Conservation (phyloP, 23 tunicate species). For the Trididemnum miniatum region DNA sequence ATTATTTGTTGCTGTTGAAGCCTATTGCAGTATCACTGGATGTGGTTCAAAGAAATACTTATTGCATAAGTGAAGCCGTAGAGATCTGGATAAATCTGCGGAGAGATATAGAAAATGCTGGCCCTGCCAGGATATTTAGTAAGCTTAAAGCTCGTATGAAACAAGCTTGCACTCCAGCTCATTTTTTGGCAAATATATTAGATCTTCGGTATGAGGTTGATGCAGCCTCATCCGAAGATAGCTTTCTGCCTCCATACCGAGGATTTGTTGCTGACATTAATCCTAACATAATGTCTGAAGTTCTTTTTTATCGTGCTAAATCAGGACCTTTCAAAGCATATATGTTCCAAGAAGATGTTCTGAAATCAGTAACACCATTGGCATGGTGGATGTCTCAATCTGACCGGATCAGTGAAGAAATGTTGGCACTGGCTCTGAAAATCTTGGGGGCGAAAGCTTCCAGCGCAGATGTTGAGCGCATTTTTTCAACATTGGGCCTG, state of each 20-base stretch:
- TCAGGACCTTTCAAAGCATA: constrained; percentile 5
- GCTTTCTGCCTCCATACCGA: too few species aligned
- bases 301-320: neutral
- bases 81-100: neutral
- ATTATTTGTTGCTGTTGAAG: neutral
- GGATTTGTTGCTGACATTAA: neutral
- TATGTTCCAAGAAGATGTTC: neutral
- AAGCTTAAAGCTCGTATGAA: constrained; percentile 5
- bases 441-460: constrained; percentile 9
- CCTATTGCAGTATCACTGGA: constrained; percentile 1
- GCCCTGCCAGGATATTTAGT: neutral
- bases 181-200: neutral
- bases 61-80: constrained; percentile 4
- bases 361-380: neutral
- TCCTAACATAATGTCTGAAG: neutral
- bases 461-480: neutral
- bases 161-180: constrained; percentile 18
- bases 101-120: neutral
- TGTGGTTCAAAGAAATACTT: neutral
- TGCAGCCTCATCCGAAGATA: too few species aligned
- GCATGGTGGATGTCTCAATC: neutral
- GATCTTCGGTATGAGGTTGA: neutral
- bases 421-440: neutral
- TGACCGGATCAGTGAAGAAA: neutral
- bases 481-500: constrained; percentile 5